Evolutionary conservation across 2,797 vertebrate genomes (phyloP), one percentile per base, ranked within the genome.

Genomic region (Poeciliopsis presidionis): DNA sequence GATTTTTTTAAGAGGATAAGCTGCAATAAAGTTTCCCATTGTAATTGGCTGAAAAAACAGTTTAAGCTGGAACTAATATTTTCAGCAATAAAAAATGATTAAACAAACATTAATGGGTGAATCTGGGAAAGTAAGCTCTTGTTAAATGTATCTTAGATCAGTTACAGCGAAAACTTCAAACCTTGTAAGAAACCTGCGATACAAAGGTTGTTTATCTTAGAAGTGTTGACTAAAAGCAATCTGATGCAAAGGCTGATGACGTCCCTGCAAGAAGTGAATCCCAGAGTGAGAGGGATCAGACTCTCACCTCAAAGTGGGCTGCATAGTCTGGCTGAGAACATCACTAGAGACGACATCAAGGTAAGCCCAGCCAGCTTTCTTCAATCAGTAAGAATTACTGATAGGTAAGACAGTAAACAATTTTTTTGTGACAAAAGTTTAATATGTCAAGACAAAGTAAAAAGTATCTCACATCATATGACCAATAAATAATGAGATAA

Each of bases 181-280:
- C 18, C 36, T 39, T 11, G 20, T 1, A 65, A 20, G 33, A 65
- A 39, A 11, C 61, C 7, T 22, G 3, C 6, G 0, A 65, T 4
- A 8, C 36, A 36, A 41, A 65, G 14, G 33, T 20, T 65, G 33
- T 4, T 36, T 20, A 36, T 18, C 33, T 51, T 13, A 12, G 2
- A 49, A 22, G 69, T 76, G 47, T 61, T 39, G 46, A 61, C 65
- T 33, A 41, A 74, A 75, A 45, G n/a, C 41, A 28, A 46, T 28
- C 41, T 28, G 41, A 46, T 28, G 2, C 1, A 5, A 47, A 51
- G n/a, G 0, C 81, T 2, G 0, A 91, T 91, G 91, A 86, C 14
- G 61, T 87, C 84, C n/a, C 76, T 90, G 65, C 63, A 72, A 49
- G 49, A 80, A 3, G 85, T 91, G 83, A 91, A 78, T 74, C 65